Evolutionary conservation across 2,797 vertebrate species (phyloP).

Genomic region (Acanthiza pusilla): DNA sequence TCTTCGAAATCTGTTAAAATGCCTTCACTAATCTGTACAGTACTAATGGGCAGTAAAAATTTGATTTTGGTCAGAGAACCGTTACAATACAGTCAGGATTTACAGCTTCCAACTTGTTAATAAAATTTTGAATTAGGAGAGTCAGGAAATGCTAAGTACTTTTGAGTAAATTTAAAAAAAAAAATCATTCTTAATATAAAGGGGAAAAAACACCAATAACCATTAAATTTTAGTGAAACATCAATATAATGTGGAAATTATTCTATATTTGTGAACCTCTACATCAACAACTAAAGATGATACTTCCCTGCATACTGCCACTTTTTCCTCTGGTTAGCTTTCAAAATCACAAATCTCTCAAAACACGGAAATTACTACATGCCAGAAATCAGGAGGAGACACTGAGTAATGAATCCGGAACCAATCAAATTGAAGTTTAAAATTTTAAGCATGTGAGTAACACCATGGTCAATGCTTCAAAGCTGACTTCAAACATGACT

Average conservation of each 20-base stretch:
- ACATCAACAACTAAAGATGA: not conserved
- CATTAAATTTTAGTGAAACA: not conserved
- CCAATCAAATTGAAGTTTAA: not conserved
- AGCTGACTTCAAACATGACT: not conserved
- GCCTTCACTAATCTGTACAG: not conserved
- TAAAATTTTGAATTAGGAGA: not conserved
- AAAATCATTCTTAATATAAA: not conserved
- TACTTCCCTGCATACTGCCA: not conserved
- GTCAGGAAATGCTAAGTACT: not conserved
- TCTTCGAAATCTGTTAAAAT: not conserved
- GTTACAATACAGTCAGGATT: not conserved
- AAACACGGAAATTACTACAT: not conserved
- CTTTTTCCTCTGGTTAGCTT: not conserved
- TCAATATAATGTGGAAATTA: not conserved
- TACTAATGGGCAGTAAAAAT: not conserved
- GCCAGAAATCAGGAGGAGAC: not conserved
- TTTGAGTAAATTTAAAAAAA: not conserved
- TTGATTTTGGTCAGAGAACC: not conserved
- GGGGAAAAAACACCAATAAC: not conserved
- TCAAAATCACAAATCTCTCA: not conserved
- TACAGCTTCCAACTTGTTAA: not conserved
- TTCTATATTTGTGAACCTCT: not conserved
- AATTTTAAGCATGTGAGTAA: not conserved
- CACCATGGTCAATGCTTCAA: not conserved
- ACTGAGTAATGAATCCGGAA: not conserved